Evolutionary conservation across 2,888 invertebrate genomes (phyloP).

Genomic region (Diloba caeruleocephala): DNA sequence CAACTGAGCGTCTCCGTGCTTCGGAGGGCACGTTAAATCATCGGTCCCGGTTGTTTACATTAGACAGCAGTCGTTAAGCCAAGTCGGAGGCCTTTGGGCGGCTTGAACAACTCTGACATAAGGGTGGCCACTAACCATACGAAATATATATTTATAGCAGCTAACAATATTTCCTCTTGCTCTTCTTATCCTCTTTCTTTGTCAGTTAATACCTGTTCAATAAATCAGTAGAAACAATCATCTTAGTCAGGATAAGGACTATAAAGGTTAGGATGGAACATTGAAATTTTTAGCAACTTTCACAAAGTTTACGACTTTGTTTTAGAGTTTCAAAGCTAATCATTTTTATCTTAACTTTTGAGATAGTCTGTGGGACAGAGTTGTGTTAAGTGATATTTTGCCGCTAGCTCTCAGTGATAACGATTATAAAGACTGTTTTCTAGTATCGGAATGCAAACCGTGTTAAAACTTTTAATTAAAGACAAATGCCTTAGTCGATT

Average conservation of each 20-base stretch:
- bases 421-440: slow-evolving; percentile 26
- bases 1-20: no score
- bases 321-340: slow-evolving; percentile 56
- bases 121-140: no score
- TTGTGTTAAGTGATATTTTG: slow-evolving; percentile 48
- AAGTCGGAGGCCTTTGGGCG: no score
- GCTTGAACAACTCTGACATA: no score
- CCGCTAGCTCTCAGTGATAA: slow-evolving; percentile 47
- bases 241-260: slow-evolving; percentile 30
- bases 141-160: no score
- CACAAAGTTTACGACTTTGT: slow-evolving; percentile 50
- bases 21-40: no score
- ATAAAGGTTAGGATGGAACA: slow-evolving; percentile 37
- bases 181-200: slow-evolving; percentile 1
- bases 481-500: slow-evolving; percentile 52
- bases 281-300: slow-evolving; percentile 50
- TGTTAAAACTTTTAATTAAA: slow-evolving; percentile 55
- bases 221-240: slow-evolving; percentile 51
- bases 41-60: no score
- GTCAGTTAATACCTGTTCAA: slow-evolving; percentile 30
- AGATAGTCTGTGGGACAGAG: slow-evolving; percentile 47
- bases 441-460: slow-evolving; percentile 45
- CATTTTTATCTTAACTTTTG: slow-evolving; percentile 54
- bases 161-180: no score
- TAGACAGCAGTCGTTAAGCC: no score